Percentiles rank a stretch among this genome's conserved stretches.
Conservation (phyloP, 2,113 vertebrate species). For the Zapornia atra region DNA sequence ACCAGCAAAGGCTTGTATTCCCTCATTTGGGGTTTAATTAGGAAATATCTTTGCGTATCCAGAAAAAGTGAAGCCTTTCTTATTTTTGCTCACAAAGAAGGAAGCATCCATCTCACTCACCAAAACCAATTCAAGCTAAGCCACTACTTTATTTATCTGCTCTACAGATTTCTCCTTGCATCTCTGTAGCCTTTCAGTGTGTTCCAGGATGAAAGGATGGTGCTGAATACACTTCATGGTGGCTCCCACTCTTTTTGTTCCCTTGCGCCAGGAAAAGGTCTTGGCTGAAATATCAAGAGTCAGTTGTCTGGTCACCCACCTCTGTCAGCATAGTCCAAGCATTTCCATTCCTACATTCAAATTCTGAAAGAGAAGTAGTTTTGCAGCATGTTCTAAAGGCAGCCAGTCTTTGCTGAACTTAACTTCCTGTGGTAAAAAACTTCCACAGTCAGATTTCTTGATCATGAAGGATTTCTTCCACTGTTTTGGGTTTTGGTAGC, state of each 20-base stretch:
- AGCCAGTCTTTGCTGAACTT: background rate
- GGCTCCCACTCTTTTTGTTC: background rate
- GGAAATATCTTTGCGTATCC: background rate
- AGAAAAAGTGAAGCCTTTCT: background rate
- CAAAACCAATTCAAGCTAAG: background rate
- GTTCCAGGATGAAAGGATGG: background rate
- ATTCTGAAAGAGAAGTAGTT: background rate
- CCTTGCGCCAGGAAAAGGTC: background rate
- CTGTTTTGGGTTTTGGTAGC: background rate
- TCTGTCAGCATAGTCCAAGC: background rate
- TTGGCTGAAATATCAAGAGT: background rate
- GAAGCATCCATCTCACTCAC: background rate
- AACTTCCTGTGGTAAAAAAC: background rate
- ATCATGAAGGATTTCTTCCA: background rate
- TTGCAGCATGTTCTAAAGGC: background rate
- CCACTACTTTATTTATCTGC: background rate
- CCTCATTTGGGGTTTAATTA: background rate
- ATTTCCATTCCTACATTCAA: background rate
- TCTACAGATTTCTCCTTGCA: background rate
- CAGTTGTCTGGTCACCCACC: background rate
- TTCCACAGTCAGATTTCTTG: background rate
- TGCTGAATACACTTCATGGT: background rate
- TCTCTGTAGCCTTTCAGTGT: background rate
- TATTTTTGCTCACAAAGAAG: background rate
- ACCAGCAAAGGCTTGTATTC: background rate